Base-by-base conservation (phyloP, 2,797 vertebrate species). In the Sebastes nivosus region DNA sequence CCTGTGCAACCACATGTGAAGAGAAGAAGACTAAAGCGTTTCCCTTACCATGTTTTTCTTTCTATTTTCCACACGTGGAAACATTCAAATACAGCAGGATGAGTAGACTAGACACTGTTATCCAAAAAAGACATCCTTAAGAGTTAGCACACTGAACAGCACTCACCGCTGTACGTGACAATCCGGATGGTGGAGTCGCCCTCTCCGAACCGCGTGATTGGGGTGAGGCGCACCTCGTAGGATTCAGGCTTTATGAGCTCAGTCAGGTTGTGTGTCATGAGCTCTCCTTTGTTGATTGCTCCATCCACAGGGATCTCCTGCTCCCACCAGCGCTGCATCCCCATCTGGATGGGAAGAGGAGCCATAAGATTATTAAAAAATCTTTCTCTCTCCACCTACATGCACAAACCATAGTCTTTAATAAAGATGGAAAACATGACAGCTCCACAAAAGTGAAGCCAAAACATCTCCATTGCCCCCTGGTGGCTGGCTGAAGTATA, bases 321-420 rank as follows among this genome's bases (percentile, higher is more conserved):
- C 79, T 99, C 98, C 98, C 98, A 99, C 98, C 98, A 99, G 55
- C 98, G 97, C 89, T 97, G 97, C 29, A 97, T 96, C 11, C 98
- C 98, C 42, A 97, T 97, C 98, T 99, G 88, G 59, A 25, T 2
- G 0, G 8, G 38, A 46, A 9, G 54, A 81, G 30, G 54, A 61
- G 61, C 5, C 38, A 24, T 6, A 32, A 13, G 25, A 64, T 70
- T n/a, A 42, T 60, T 80, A 10, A 61, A 67, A 57, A 61, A 50
- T 38, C 36, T 38, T 0, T 38, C 16, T 55, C 36, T 38, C 1
- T 36, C 42, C 1, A 20, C 38, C 4, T 14, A 32, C n/a, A 30
- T 2, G 8, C 8, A 46, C 16, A 46, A 46, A 46, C 3, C 16
- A 52, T 20, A 50, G 18, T 0, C 8, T 50, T 0, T 9, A 50